Evolutionary conservation across 2,113 vertebrate species (phyloP).

Genomic region (Baryphthengus martii): DNA sequence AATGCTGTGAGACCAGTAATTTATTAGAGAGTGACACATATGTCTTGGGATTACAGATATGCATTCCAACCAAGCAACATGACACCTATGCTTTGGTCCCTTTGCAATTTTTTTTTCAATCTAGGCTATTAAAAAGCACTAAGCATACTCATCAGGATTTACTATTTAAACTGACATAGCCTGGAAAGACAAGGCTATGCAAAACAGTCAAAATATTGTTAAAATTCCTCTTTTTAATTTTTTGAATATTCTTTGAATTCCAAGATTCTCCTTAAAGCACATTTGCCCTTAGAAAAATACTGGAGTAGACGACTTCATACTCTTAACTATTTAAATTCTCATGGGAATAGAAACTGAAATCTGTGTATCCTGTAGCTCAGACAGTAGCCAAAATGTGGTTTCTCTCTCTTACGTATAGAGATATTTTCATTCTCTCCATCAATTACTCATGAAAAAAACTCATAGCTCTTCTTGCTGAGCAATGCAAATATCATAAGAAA

Average conservation of each 20-base stretch:
- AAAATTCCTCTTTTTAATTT: background rate
- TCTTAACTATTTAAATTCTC: background rate
- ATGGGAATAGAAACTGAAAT: background rate
- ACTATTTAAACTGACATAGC: background rate
- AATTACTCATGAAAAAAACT: background rate
- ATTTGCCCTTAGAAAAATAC: background rate
- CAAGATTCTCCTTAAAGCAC: background rate
- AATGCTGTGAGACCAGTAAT: background rate
- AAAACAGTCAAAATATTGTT: background rate
- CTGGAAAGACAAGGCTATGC: background rate
- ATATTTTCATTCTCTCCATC: background rate
- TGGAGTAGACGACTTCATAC: background rate
- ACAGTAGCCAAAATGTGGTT: background rate
- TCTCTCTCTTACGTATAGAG: background rate
- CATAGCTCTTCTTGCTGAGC: background rate
- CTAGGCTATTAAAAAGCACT: background rate
- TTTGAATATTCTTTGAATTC: background rate
- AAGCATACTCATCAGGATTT: background rate
- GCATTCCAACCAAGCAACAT: background rate
- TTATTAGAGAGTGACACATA: background rate
- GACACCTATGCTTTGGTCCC: background rate
- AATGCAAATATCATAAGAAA: background rate
- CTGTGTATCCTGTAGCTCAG: background rate
- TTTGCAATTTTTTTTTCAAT: background rate
- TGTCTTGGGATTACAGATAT: background rate